Base-by-base conservation (phyloP, 2,797 vertebrate species). In the Sebastes taczanowskii region DNA sequence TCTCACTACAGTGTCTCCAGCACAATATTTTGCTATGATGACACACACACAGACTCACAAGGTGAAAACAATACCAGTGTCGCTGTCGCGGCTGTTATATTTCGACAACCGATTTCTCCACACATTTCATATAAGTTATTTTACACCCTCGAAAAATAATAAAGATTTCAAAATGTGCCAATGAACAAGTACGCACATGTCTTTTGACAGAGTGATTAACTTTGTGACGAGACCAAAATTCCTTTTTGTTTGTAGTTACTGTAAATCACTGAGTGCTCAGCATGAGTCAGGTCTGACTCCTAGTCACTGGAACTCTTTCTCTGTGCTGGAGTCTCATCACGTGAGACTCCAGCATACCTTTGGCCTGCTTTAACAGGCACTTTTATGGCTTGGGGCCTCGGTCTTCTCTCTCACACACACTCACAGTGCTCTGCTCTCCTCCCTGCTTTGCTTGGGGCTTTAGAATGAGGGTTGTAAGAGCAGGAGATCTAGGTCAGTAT, bases 401-500 rank as follows among this genome's bases (percentile, higher is more conserved):
- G 13, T 56, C 52, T 74, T 68, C 61, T 72, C 25, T 52, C 56
- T 67, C 32, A 11, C 52, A n/a, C 71, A 60, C 58, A 34, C 62
- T 38, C 62, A 16, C 71, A 30, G 46, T 16, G n/a, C 49, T 53
- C 20, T 53, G 49, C 62, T 65, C 75, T 49, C 62, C 18, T 49
- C 73, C 71, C 63, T 78, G 61, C 72, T 82, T 75, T 80, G 71
- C 80, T 71, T 4, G 3, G 56, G 85, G 74, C 83, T 88, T 85
- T 84, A 86, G 71, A 91, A 90, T 86, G 82, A 88, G 83, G 90
- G 86, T 91, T 86, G 92, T 88, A 91, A 71, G 92, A 90, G 84
- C 80, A 84, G 74, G 75, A 77, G 81, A 94, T 93, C 25, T 92
- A 74, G 92, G 90, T 91, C 92, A 92, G 85, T 92, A 66, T 92